A percentile compares a stretch with the other conserved stretches of the same genome.
These are phyloP conservation scores for Heteropelma amictum DNA, from an alignment of 2,888 invertebrate species.

Conservation along the genomic window DNA sequence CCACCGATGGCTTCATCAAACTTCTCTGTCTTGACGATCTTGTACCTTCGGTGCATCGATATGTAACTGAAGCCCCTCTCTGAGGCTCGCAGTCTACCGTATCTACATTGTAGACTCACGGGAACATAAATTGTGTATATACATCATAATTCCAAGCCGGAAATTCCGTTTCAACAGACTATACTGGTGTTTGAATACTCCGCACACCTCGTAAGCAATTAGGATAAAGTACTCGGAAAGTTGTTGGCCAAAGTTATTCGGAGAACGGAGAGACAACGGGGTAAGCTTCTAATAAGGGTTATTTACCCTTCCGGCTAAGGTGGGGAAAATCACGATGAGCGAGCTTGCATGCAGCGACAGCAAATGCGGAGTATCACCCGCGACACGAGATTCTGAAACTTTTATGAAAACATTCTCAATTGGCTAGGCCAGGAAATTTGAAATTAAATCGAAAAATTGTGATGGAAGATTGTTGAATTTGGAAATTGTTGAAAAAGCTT, in stretches of 20 bases:
- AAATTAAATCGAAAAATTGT: no score
- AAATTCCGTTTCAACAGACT: slow-evolving; percentile 50
- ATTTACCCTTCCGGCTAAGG: neutral
- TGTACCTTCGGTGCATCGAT: slow-evolving; percentile 19
- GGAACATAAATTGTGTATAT: neutral
- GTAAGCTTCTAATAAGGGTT: slow-evolving; percentile 11
- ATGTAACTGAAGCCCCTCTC: neutral
- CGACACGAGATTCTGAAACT: no score
- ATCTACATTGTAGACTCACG: no score
- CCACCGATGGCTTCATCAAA: slow-evolving; percentile 6
- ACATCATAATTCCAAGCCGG: slow-evolving; percentile 12
- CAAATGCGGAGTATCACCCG: no score
- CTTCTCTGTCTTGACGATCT: slow-evolving; percentile 21
- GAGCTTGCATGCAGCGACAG: no score
- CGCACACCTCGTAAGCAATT: slow-evolving; percentile 44
- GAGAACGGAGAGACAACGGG: slow-evolving; percentile 10
- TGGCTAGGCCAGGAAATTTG: no score
- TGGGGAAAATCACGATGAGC: neutral
- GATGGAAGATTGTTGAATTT: no score
- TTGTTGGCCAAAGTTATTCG: slow-evolving; percentile 47
- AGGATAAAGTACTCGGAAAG: slow-evolving; percentile 45
- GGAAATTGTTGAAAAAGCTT: no score
- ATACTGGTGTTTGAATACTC: slow-evolving; percentile 23
- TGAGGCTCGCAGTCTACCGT: neutral
- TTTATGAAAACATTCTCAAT: no score